These are phyloP conservation scores for Lacanobia oleracea DNA, from an alignment of 2,888 invertebrate species.

Conservation along the genomic window DNA sequence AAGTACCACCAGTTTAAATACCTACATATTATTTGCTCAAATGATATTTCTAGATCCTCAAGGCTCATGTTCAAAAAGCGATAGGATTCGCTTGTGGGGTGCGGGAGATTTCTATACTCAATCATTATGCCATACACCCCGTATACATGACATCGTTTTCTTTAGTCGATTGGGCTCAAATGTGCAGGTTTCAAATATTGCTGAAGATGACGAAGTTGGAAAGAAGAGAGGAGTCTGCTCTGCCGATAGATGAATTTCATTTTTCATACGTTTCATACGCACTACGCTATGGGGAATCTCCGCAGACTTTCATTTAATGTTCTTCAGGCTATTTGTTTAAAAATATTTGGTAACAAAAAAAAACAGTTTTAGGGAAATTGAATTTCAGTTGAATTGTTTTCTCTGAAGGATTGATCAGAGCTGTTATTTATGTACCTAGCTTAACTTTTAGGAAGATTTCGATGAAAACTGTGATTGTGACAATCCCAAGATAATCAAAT, in stretches of 20 bases:
- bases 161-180: too few species aligned
- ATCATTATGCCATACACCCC: background rate
- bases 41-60: background rate
- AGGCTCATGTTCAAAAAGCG: background rate
- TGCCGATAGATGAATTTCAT: background rate
- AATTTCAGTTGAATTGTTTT: background rate
- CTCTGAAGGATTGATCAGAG: background rate
- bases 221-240: background rate
- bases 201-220: too few species aligned
- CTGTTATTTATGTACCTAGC: background rate
- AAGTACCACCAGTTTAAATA: slow-evolving; percentile 24
- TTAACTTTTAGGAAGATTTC: slow-evolving; percentile 80
- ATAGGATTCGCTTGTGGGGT: background rate
- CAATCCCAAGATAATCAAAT: slow-evolving; percentile 77
- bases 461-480: slow-evolving; percentile 85
- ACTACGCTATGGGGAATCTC: background rate
- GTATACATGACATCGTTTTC: too few species aligned
- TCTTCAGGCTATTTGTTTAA: background rate
- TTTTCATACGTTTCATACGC: too few species aligned
- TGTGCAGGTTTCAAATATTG: too few species aligned
- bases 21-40: background rate
- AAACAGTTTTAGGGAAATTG: too few species aligned
- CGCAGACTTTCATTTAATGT: background rate
- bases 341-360: background rate
- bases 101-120: background rate